phyloP scores from a whole-genome alignment of 2,797 vertebrate genomes.

The Chrosomus eos region DNA sequence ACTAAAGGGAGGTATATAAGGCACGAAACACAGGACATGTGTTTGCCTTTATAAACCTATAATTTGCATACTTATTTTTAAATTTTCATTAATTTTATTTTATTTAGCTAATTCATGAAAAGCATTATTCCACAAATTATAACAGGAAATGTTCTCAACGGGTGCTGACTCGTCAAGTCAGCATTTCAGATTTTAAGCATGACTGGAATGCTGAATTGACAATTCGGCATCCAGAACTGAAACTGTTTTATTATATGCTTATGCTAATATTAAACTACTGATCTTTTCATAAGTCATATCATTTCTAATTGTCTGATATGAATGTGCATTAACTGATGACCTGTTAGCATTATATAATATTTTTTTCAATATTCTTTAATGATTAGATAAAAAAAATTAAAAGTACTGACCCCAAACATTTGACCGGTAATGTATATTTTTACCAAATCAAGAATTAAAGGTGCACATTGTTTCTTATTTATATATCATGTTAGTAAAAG shows the following conservation, averaged over 20 bases:
- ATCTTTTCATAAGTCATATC: neutral
- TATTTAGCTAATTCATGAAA: neutral
- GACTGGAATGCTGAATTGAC: neutral
- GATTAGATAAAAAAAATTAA: too few relatives aligned
- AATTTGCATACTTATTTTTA: neutral
- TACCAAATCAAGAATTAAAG: neutral
- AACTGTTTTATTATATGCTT: neutral
- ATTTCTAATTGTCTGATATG: neutral
- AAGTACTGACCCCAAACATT: neutral
- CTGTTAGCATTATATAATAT: too few relatives aligned
- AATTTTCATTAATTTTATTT: too few relatives aligned
- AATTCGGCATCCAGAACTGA: neutral
- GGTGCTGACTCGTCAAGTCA: neutral
- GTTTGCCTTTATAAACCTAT: neutral
- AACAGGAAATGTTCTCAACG: neutral
- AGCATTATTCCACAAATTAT: neutral
- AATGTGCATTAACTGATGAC: neutral
- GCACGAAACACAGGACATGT: neutral
- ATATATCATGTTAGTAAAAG: neutral
- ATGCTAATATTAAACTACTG: neutral
- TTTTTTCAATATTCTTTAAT: too few relatives aligned
- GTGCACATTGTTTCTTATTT: neutral
- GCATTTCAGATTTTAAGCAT: neutral
- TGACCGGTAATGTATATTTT: neutral
- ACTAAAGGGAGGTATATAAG: neutral